Base-by-base conservation (phyloP, 2,797 vertebrate genomes). In the Fundulus diaphanus region DNA sequence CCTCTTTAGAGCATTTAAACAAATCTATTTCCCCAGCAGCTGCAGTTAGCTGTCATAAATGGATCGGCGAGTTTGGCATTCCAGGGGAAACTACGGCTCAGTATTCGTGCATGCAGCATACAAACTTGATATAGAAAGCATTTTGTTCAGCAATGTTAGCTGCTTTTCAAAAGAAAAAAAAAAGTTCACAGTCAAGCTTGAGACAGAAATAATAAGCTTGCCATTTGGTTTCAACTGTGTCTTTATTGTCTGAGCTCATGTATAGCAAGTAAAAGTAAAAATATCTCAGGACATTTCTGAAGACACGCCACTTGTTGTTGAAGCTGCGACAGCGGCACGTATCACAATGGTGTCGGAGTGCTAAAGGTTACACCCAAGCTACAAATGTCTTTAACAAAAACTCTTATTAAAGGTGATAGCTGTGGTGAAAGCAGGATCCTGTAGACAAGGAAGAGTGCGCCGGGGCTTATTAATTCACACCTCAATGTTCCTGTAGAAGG, bases 371-470 rank as follows among this genome's bases (percentile, higher is more conserved):
- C 92, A 92, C 92, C 86, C 76, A 72, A 76, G 83, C 72, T 80
- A 82, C 85, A 89, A 81, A 91, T 84, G 86, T 89, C 84, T 90
- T 93, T 90, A 90, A 89, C 84, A 93, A 79, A 83, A 76, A 82
- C 77, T 90, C 90, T 91, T 93, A 88, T 93, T 88, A 79, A 88
- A 88, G 90, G 88, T 90, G 90, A 89, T 78, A 89, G 82, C 76
- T 73, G 49, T 56, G 70, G 84, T 88, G 88, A 90, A 91, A 89
- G 90, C 82, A 88, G 80, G 79, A 88, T 75, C 77, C 68, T 72
- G 85, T 42, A 71, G 84, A 84, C n/a, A 51, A 78, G 66, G 78
- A 77, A 73, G 74, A 71, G 68, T 77, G 85, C 73, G 68, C 40
- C 59, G 66, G 67, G 71, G 77, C 77, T 84, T 82, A 89, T 90